These are phyloP conservation scores for Spodoptera picta DNA, from an alignment of 2,888 invertebrate genomes.

Conservation along the genomic window DNA sequence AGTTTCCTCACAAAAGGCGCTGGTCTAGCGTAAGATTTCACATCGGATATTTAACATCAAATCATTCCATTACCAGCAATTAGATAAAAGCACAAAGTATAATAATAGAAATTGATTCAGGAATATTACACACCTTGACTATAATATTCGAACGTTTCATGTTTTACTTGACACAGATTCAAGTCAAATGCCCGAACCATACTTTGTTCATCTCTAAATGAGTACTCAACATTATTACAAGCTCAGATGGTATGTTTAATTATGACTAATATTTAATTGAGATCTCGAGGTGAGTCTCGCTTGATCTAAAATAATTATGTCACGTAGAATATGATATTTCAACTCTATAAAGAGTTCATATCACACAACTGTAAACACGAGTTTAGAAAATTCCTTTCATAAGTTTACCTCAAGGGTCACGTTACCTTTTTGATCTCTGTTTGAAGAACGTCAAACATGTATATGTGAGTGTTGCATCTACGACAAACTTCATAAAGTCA, in stretches of 20 bases:
- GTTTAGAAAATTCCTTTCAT: neutral
- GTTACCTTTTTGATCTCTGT: constrained; percentile 3
- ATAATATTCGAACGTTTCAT: too few relatives aligned
- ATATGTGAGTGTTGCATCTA: constrained; percentile 1
- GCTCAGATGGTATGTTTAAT: constrained; percentile 41
- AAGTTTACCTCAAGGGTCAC: neutral
- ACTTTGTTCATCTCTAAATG: constrained; percentile 21
- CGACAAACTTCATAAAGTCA: constrained; percentile 20
- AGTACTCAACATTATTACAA: constrained; percentile 35
- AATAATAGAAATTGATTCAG: too few relatives aligned
- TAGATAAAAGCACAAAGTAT: too few relatives aligned
- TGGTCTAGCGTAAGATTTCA: too few relatives aligned
- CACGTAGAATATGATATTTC: constrained; percentile 21
- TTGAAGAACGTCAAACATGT: constrained; percentile 9
- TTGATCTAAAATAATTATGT: constrained; percentile 19
- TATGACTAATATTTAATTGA: constrained; percentile 51
- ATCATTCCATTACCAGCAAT: too few relatives aligned
- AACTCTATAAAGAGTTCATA: neutral
- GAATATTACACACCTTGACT: too few relatives aligned
- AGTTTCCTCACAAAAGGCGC: too few relatives aligned
- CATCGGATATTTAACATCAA: too few relatives aligned
- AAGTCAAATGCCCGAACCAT: neutral
- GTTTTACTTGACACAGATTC: too few relatives aligned
- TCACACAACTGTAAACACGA: neutral
- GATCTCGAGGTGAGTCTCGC: constrained; percentile 33